These are phyloP conservation scores for Brienomyrus brachyistius DNA, from an alignment of 2,113 vertebrate species.

Conservation along the genomic window DNA sequence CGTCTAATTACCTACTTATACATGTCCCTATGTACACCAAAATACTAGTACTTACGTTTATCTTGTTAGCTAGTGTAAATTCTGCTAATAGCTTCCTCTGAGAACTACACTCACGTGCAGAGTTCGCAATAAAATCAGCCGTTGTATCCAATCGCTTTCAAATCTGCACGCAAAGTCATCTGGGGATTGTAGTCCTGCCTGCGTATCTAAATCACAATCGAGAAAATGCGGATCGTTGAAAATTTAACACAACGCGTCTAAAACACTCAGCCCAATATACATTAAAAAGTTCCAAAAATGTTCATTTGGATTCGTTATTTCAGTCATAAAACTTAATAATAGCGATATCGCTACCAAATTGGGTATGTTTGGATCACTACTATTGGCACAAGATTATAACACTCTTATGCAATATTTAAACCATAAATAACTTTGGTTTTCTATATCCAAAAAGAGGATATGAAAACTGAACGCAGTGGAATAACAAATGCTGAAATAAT, in stretches of 20 bases:
- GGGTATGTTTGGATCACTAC: background rate
- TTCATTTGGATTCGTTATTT: background rate
- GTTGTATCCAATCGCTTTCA: conserved; percentile 22
- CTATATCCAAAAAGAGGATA: background rate
- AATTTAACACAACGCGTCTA: background rate
- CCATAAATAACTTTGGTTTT: background rate
- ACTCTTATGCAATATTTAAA: background rate
- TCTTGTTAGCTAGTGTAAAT: conserved; percentile 29
- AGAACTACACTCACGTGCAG: conserved; percentile 40
- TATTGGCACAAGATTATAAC: background rate
- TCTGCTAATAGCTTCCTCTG: conserved; percentile 32
- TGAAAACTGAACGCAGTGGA: background rate
- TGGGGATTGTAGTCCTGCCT: conserved; percentile 38
- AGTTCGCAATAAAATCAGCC: conserved; percentile 31
- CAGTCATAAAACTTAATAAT: background rate
- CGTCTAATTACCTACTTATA: background rate
- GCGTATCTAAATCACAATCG: background rate
- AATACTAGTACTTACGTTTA: conserved; percentile 31
- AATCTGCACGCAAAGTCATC: conserved; percentile 24
- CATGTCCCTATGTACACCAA: background rate
- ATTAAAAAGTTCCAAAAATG: background rate
- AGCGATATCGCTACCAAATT: background rate
- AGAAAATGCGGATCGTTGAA: background rate
- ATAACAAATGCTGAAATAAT: background rate
- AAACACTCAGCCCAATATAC: background rate